These are phyloP conservation scores for Cyrtodaria siliqua DNA, from an alignment of 2,888 invertebrate species.

Conservation along the genomic window DNA sequence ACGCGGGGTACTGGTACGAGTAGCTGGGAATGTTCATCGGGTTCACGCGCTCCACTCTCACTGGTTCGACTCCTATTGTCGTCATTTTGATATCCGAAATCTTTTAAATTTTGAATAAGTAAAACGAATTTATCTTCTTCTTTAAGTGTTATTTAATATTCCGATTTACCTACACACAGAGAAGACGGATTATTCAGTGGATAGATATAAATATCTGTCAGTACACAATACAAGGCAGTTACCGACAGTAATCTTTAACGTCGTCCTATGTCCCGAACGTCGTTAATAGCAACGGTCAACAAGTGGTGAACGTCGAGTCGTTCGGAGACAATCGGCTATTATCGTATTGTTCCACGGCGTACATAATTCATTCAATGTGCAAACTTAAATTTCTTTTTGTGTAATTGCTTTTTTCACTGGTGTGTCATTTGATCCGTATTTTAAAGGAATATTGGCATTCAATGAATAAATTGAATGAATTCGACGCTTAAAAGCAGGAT, in stretches of 20 bases:
- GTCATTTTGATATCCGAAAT: constrained; percentile 72
- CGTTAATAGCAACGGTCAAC: constrained; percentile 70
- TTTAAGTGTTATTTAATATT: too few species aligned
- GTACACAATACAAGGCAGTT: neutral
- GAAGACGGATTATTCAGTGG: too few species aligned
- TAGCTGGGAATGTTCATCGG: constrained; percentile 83
- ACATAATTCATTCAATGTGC: constrained; percentile 8
- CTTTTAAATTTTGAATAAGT: too few species aligned
- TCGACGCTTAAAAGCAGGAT: too few species aligned
- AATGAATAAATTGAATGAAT: too few species aligned
- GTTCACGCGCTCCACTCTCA: constrained; percentile 68
- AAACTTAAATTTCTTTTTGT: too few species aligned
- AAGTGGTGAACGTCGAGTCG: constrained; percentile 56
- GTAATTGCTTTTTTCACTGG: too few species aligned
- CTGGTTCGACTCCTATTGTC: constrained; percentile 78
- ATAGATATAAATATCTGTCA: too few species aligned
- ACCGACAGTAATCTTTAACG: constrained; percentile 5
- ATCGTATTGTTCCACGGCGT: constrained; percentile 19
- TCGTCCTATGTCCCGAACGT: constrained; percentile 46
- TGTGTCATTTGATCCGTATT: too few species aligned
- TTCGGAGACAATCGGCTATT: constrained; percentile 29
- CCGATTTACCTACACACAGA: too few species aligned
- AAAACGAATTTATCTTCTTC: too few species aligned
- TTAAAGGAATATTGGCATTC: too few species aligned
- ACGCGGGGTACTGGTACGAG: constrained; percentile 81